phyloP scores from a whole-genome alignment of 2,888 invertebrate genomes.

The Deroplatys truncata region DNA sequence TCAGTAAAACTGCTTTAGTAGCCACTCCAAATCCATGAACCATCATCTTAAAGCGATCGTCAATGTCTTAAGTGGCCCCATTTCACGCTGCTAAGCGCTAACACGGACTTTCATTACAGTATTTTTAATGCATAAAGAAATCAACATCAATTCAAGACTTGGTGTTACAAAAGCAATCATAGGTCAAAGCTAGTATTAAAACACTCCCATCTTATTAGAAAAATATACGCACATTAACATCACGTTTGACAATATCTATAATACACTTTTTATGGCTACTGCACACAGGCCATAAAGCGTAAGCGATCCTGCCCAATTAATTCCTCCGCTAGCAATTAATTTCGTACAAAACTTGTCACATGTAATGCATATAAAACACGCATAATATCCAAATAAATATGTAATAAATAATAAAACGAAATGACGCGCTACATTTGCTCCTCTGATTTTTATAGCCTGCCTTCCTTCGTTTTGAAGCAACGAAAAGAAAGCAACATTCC shows the following conservation, averaged over 20 bases:
- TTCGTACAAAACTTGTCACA: background rate
- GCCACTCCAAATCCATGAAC: too few species aligned
- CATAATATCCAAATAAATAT: background rate
- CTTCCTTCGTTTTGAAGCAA: background rate
- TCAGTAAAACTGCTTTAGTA: too few species aligned
- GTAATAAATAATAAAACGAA: background rate
- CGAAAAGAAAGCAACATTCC: background rate
- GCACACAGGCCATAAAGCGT: background rate
- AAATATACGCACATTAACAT: background rate
- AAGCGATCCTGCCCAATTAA: background rate
- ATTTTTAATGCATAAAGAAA: background rate
- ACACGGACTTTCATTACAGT: background rate
- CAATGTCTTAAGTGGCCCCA: background rate
- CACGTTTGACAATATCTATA: background rate
- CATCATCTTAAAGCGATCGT: too few species aligned
- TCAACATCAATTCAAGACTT: background rate
- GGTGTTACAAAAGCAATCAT: background rate
- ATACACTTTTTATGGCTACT: background rate
- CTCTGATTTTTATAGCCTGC: background rate
- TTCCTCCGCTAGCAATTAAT: background rate
- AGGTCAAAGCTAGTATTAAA: background rate
- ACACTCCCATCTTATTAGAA: background rate
- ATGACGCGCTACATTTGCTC: background rate
- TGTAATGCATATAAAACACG: background rate
- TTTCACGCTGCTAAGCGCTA: background rate